Evolutionary conservation across 2,113 vertebrate genomes (phyloP).

Genomic region (Cygnus buccinator): DNA sequence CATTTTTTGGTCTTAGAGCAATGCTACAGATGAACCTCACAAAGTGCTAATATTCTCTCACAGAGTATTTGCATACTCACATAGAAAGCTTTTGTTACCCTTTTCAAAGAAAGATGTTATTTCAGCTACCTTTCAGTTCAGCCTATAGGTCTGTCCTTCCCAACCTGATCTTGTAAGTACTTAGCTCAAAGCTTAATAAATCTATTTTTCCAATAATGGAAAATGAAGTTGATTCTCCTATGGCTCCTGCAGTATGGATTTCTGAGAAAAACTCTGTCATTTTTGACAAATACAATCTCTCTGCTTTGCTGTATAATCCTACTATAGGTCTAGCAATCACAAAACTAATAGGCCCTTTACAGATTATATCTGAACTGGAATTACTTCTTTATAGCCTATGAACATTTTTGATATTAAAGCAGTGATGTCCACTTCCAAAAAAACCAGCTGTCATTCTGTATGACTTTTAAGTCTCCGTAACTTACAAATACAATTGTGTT

Average conservation of each 20-base stretch:
- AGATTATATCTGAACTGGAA: constrained; percentile 46
- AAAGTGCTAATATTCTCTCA: too few species aligned
- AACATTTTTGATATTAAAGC: background rate
- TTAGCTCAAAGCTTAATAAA: constrained; percentile 16
- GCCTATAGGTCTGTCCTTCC: background rate
- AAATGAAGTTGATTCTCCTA: background rate
- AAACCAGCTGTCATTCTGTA: background rate
- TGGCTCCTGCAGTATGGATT: background rate
- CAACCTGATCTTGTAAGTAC: background rate
- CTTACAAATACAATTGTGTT: background rate
- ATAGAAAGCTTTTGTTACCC: background rate
- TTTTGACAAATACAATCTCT: constrained; percentile 45
- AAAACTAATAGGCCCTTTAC: constrained; percentile 44
- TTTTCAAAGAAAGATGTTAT: background rate
- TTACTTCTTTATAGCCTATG: constrained; percentile 14
- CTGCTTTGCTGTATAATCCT: constrained; percentile 21
- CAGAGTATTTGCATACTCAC: background rate
- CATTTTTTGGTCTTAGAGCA: background rate
- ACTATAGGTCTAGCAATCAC: constrained; percentile 1
- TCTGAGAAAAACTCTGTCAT: background rate
- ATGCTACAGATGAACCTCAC: background rate
- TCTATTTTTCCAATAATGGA: background rate
- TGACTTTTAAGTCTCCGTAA: background rate
- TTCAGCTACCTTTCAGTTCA: background rate
- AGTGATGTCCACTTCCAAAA: background rate